Base-by-base conservation (phyloP, 2,797 vertebrate genomes). In the Xenopus petersii region DNA sequence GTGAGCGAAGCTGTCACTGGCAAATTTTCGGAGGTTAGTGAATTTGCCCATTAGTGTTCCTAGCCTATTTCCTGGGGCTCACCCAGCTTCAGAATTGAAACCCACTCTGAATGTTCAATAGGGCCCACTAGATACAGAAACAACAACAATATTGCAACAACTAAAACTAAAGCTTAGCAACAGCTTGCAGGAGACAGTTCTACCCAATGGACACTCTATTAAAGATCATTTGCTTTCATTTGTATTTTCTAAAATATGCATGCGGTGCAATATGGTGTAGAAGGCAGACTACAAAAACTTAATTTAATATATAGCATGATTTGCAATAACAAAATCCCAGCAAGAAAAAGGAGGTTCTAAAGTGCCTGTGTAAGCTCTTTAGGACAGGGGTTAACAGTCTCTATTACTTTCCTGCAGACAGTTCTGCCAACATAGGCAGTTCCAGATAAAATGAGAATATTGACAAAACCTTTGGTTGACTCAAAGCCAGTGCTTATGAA, bases 401-500 rank as follows among this genome's bases (percentile, higher is more conserved):
- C 61, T 63, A 63, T 63, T 63, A 33, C 61, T 62, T 15, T 36
- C 21, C 60, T 33, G 26, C 12, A 64, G 33, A 46, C 62, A 64
- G 62, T 64, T 64, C 33, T 64, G 62, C 62, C 5, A 42, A 46
- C 62, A 64, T 46, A 64, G 33, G 26, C 62, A 64, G 16, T 4
- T 64, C 36, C 33, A 42, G 17, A 59, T 56, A 49, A 36, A 56
- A 54, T n/a, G 67, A 56, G 24, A 68, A 68, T 68, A 68, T 56
- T 68, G 67, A 56, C 51, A 58, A 51, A 68, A 56, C 7, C 30
- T 11, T 58, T 56, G 51, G 67, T 36, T 55, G 54, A 55, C 54
- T 55, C 24, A 68, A 42, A 68, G 67, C 30, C 67, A 58, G 11
- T 58, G 51, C 56, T 36, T 56, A 68, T 56, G 62, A 56, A 68